Conservation (phyloP, 2,113 vertebrate species). For the Fulica atra region DNA sequence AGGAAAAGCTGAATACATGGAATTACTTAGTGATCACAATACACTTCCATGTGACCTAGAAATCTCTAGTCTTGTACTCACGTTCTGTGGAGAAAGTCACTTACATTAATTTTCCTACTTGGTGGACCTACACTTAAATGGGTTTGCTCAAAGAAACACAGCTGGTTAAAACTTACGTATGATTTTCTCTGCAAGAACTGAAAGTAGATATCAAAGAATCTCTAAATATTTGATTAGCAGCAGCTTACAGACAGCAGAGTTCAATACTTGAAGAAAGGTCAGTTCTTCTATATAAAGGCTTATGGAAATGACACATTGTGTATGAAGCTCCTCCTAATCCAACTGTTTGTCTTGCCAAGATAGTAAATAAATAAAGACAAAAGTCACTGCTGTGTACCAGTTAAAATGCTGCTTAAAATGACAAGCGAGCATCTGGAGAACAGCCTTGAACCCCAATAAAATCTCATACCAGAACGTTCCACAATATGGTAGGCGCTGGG, state of each 20-base stretch:
- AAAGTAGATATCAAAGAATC: constrained; percentile 31
- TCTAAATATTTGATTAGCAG: constrained; percentile 69
- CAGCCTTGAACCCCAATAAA: not conserved
- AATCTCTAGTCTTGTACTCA: not conserved
- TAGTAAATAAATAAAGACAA: constrained; percentile 24
- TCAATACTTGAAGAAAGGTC: not conserved
- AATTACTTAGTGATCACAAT: not conserved
- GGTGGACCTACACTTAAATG: not conserved
- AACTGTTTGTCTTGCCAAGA: constrained; percentile 18
- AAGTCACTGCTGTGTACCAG: not conserved
- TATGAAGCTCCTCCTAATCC: constrained; percentile 34
- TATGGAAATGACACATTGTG: not conserved
- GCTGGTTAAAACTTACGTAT: not conserved
- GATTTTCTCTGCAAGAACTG: not conserved
- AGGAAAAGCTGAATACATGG: constrained; percentile 18
- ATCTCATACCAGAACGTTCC: not conserved
- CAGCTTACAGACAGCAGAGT: constrained; percentile 3
- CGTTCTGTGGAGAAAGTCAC: not conserved
- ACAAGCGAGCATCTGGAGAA: constrained; percentile 30
- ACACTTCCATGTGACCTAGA: not conserved
- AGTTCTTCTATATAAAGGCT: constrained; percentile 18
- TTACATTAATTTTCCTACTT: not conserved
- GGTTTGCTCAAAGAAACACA: not conserved
- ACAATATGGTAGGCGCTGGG: not conserved
- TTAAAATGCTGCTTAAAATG: constrained; percentile 28